Evolutionary conservation across 2,113 vertebrate species (phyloP), one percentile per base, ranked within the genome.

Genomic region (Perca schrenkii): DNA sequence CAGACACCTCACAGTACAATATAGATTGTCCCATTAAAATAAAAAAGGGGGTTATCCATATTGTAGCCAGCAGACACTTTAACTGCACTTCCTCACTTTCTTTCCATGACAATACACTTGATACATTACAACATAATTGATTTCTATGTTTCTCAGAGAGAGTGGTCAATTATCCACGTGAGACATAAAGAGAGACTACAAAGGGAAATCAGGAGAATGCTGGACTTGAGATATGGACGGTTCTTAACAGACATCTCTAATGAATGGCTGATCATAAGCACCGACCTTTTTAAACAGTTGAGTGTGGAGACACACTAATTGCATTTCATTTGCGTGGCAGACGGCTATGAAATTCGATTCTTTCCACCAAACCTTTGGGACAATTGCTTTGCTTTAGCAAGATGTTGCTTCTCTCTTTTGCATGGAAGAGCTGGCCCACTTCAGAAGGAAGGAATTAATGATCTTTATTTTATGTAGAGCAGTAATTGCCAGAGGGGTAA

Each of bases 391-490:
- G 84, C 82, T 77, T 86, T 91, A 80, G 85, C 85, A 86, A 93
- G 88, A 87, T 88, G 78, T 66, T n/a, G 54, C 78, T 88, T 78
- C 66, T 22, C 74, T 50, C 68, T 74, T 81, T 86, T 82, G 69
- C 82, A 56, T 34, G 60, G 60, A 83, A 57, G 67, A 74, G 58
- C 62, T 19, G 14, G 75, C 64, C 73, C 74, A 87, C 88, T 90
- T 83, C 75, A 89, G 85, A 84, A 72, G 86, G 80, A 91, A 77
- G 83, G 73, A 90, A 93, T 91, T 88, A 93, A 89, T 85, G 63
- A 90, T 92, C 92, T 92, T 89, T 93, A 88, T 89, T 93, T 92
- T 94, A 94, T 94, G 88, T 95, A 90, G 94, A 93, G 74, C 91
- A 94, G 91, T 91, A 91, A 94, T 85, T 92, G 92, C 92, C 92